A percentile compares a stretch with the other conserved stretches of the same genome.
These are phyloP conservation scores for Heliconius hewitsoni DNA, from an alignment of 1,140 invertebrate genomes.

Conservation along the genomic window DNA sequence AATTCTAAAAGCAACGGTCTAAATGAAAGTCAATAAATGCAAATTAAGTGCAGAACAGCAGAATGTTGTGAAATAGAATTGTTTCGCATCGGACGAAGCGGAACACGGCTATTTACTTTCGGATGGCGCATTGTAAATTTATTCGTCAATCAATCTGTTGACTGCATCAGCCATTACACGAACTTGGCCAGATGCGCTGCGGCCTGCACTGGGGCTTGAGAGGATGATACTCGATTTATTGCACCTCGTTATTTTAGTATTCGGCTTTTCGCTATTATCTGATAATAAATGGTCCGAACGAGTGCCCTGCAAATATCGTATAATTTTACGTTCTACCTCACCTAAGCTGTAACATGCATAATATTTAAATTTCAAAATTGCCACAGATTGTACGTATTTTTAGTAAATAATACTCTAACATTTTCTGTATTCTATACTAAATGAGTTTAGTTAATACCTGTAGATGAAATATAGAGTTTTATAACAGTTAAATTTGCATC, in stretches of 20 bases:
- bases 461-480: too few relatives aligned
- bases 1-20: background rate
- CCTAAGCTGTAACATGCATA: background rate
- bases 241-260: conserved; percentile 16
- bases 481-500: too few relatives aligned
- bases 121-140: conserved; percentile 36
- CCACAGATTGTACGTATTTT: background rate
- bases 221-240: conserved; percentile 25
- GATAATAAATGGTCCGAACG: conserved; percentile 4
- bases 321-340: background rate
- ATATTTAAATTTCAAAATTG: background rate
- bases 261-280: conserved; percentile 12
- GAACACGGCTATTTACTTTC: conserved; percentile 36
- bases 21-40: conserved; percentile 12
- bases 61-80: conserved; percentile 38
- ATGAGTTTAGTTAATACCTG: too few relatives aligned
- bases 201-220: conserved; percentile 23
- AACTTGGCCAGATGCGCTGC: conserved; percentile 26
- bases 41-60: conserved; percentile 24
- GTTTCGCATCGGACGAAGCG: conserved; percentile 27
- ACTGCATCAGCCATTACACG: conserved; percentile 28
- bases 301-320: conserved; percentile 4
- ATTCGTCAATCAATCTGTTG: conserved; percentile 42
- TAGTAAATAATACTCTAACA: background rate
- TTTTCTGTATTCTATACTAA: background rate